phyloP scores from a whole-genome alignment of 2,113 vertebrate species.

The Australoheros scitulus region DNA sequence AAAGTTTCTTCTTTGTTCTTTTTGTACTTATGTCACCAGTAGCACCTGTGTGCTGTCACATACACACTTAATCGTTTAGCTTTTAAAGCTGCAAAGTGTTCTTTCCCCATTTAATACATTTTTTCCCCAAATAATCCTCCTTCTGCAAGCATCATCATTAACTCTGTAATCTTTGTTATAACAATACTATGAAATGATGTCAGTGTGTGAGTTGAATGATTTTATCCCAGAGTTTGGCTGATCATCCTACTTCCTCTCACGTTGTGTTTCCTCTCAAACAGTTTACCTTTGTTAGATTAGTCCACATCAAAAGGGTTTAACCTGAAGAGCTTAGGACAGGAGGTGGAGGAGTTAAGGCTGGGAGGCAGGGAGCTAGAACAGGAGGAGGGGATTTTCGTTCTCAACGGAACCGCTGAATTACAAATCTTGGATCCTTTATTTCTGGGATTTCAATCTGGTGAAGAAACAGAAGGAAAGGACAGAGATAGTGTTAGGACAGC shows the following conservation, averaged over 20 bases:
- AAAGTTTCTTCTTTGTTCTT: constrained; percentile 39
- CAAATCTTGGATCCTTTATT: constrained; percentile 62
- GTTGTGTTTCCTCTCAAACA: constrained; percentile 27
- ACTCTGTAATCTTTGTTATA: not conserved
- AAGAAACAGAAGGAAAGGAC: constrained; percentile 16
- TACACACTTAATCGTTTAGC: constrained; percentile 46
- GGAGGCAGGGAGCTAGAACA: constrained; percentile 2
- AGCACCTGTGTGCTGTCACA: constrained; percentile 65
- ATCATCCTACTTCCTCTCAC: no score
- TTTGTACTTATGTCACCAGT: constrained; percentile 40
- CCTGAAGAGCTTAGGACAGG: constrained; percentile 50
- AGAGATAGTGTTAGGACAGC: not conserved
- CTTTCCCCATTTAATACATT: not conserved
- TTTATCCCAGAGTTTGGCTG: no score
- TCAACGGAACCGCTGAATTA: constrained; percentile 73
- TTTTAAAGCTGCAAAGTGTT: constrained; percentile 61
- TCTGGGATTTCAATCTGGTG: constrained; percentile 77
- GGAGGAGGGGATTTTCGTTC: constrained; percentile 23
- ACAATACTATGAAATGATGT: not conserved
- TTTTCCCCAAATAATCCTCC: constrained; percentile 35
- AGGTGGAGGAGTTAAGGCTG: not conserved
- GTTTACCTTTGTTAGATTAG: constrained; percentile 48
- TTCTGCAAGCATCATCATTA: constrained; percentile 40
- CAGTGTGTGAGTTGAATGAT: not conserved
- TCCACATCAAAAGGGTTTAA: constrained; percentile 52